Conservation (phyloP, 2,888 invertebrate genomes). For the Julus scanicus region DNA sequence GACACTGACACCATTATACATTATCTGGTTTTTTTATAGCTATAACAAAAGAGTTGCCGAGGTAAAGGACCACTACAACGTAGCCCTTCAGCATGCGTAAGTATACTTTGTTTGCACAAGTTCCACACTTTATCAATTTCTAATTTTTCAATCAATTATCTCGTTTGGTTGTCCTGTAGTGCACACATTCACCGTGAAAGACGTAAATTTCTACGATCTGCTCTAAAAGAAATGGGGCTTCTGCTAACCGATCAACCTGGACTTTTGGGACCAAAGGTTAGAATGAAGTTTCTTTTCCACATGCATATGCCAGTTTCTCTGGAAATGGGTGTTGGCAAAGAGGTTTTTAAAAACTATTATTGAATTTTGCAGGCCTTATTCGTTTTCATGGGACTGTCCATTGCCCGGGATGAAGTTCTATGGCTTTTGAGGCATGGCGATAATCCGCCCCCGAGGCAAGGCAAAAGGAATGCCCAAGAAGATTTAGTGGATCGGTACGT, state of each 20-base stretch:
- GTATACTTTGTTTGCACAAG: slow-evolving; percentile 59
- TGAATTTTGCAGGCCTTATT: slow-evolving; percentile 75
- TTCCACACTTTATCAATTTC: neutral
- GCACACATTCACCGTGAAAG: slow-evolving; percentile 93
- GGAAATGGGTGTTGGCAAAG: neutral
- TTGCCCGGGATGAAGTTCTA: slow-evolving; percentile 95
- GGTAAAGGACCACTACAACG: slow-evolving; percentile 93
- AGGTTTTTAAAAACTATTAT: neutral
- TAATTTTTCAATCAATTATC: neutral
- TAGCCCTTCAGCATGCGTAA: slow-evolving; percentile 87
- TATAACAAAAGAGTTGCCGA: slow-evolving; percentile 92
- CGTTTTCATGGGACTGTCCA: slow-evolving; percentile 95
- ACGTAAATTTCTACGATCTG: slow-evolving; percentile 93
- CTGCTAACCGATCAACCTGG: slow-evolving; percentile 99
- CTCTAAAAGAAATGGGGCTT: slow-evolving; percentile 92
- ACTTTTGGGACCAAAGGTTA: slow-evolving; percentile 89
- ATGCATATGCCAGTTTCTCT: too few species aligned
- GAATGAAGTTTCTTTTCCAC: neutral
- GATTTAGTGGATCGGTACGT: slow-evolving; percentile 81
- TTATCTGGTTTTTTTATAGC: slow-evolving; percentile 60
- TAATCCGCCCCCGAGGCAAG: slow-evolving; percentile 84
- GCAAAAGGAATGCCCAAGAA: slow-evolving; percentile 79
- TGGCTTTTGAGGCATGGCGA: slow-evolving; percentile 97
- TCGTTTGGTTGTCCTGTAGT: slow-evolving; percentile 63
- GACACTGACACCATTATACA: neutral